Evolutionary conservation across 2,113 vertebrate species (phyloP), one percentile per base, ranked within the genome.

Genomic region (Myiopsitta monachus): DNA sequence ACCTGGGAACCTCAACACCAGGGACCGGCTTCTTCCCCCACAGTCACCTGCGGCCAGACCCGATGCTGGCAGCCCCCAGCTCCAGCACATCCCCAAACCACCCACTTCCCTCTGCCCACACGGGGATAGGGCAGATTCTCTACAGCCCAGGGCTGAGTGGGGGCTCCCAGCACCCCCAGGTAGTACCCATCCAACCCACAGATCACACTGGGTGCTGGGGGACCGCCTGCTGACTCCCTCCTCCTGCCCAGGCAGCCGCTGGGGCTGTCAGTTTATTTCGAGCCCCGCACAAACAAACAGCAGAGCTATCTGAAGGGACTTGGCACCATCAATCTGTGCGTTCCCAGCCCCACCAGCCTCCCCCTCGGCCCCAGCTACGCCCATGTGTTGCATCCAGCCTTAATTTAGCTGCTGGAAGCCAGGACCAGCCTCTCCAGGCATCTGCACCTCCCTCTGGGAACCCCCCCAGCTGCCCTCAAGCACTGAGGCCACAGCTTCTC

Each of bases 241-340:
- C 88, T 73, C 49, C 49, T 62, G 62, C 68, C 85, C 70, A 66
- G 66, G 89, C 91, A 94, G 92, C 77, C 70, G 74, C 89, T 62
- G 46, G 84, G 87, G 82, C 89, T 89, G 78, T 68, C 92, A 3
- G 82, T 96, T 92, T 94, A 95, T 95, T 96, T 94, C 92, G 78
- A 89, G 93, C 94, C 75, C 87, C 82, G 14, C 84, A 84, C 90
- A 94, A 96, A 92, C 94, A 78, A 84, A 90, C 90, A 76, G 78
- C 94, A n/a, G 47, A 91, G 94, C 55, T 47, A 84, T 76, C 84
- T 85, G 73, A 92, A 95, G 94, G 38, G 95, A 83, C 85, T 96
- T 96, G 93, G 96, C 90, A 95, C 91, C 89, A 9, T 41, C 93
- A 77, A 38, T 41, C 90, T 2, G 44, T 1, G 9, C 41, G 3